These are phyloP conservation scores for Melinaea menophilus DNA, from an alignment of 2,888 invertebrate genomes.

Conservation along the genomic window DNA sequence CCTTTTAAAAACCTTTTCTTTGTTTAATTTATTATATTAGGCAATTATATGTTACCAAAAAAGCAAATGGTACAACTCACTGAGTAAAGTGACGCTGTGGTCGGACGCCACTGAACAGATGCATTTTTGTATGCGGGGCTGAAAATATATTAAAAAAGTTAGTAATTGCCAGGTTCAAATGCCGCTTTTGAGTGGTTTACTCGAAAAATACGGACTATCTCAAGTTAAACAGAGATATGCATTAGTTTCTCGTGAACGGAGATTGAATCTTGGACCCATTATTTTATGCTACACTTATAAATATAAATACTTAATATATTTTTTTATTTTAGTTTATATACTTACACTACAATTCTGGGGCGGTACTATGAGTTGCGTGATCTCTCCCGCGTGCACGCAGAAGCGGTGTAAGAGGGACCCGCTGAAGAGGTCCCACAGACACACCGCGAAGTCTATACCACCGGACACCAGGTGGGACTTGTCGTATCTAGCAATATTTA, in stretches of 20 bases:
- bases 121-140: constrained; percentile 95
- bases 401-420: constrained; percentile 94
- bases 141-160: constrained; percentile 41
- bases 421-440: constrained; percentile 95
- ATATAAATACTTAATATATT: too few species aligned
- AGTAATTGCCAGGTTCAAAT: too few species aligned
- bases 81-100: constrained; percentile 96
- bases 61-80: constrained; percentile 62
- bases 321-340: constrained; percentile 29
- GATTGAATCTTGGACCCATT: too few species aligned
- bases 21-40: too few species aligned
- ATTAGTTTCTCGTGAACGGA: too few species aligned
- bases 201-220: too few species aligned
- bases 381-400: constrained; percentile 98
- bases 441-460: constrained; percentile 98
- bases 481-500: constrained; percentile 80
- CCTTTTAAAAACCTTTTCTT: too few species aligned
- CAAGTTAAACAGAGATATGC: too few species aligned
- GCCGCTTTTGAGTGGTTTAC: too few species aligned
- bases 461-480: constrained; percentile 94
- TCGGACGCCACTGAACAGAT: constrained; percentile 98
- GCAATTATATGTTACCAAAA: not conserved
- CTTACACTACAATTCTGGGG: constrained; percentile 92
- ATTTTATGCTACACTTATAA: not conserved
- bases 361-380: constrained; percentile 95